A percentile compares a stretch with the other conserved stretches of the same genome.
Conservation (phyloP, 2,797 vertebrate species). For the Coilia nasus region DNA sequence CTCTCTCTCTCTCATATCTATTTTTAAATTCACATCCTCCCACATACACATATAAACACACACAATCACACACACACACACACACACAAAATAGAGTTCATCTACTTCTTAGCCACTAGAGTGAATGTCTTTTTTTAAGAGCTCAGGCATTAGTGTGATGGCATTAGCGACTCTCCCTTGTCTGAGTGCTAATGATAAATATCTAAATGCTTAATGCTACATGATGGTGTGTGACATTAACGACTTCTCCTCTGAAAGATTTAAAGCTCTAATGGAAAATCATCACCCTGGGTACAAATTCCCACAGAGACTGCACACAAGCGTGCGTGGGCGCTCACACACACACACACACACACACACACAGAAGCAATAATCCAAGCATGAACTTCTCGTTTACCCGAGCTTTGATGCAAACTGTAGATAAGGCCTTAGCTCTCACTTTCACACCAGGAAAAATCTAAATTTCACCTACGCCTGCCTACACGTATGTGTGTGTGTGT, state of each 20-base stretch:
- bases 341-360: not conserved
- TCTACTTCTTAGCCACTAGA: constrained; percentile 35
- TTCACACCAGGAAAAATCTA: not conserved
- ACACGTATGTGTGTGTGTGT: not conserved
- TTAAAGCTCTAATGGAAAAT: constrained; percentile 51
- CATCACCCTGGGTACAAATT: constrained; percentile 43
- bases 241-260: constrained; percentile 43
- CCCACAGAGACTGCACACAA: constrained; percentile 25
- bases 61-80: constrained; percentile 12
- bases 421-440: not conserved
- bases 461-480: not conserved
- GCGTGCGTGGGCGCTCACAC: not conserved
- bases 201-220: constrained; percentile 60
- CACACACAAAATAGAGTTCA: constrained; percentile 27
- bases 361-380: not conserved
- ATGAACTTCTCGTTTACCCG: not conserved
- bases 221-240: constrained; percentile 55
- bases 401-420: constrained; percentile 10
- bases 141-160: constrained; percentile 47
- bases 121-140: constrained; percentile 28
- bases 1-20: too few species aligned
- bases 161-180: constrained; percentile 47
- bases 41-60: not conserved
- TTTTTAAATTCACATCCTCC: not conserved
- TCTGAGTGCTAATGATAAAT: constrained; percentile 55